Percentiles rank a stretch among this genome's conserved stretches.
Evolutionary conservation across 2,113 vertebrate species (phyloP).

Genomic region (Megaceryle maxima): DNA sequence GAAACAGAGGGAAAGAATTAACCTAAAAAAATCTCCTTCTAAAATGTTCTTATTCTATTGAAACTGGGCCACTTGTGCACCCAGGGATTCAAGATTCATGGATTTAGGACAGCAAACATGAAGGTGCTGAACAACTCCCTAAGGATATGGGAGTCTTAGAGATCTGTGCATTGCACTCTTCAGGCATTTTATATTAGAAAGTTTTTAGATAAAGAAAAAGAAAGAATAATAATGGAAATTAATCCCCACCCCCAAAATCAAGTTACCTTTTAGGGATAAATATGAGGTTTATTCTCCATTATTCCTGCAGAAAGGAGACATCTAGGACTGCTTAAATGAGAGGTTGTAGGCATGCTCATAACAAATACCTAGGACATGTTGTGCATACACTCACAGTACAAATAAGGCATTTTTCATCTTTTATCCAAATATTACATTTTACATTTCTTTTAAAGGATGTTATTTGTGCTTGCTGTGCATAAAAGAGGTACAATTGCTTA

Average conservation of each 20-base stretch:
- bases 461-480: not conserved
- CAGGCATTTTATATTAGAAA: not conserved
- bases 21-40: not conserved
- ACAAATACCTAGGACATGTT: not conserved
- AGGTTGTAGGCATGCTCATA: not conserved
- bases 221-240: not conserved
- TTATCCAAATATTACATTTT: not conserved
- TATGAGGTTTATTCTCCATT: not conserved
- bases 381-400: not conserved
- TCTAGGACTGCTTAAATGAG: not conserved
- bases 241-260: not conserved
- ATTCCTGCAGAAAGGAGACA: not conserved
- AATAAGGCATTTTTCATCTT: not conserved
- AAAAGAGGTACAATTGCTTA: not conserved
- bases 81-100: constrained; percentile 48
- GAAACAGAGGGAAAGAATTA: constrained; percentile 8
- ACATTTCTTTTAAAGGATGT: not conserved
- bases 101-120: constrained; percentile 57
- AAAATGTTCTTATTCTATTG: not conserved
- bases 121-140: constrained; percentile 35
- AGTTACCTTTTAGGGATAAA: constrained; percentile 5
- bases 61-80: constrained; percentile 41
- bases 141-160: not conserved
- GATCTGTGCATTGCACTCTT: constrained; percentile 11
- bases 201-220: not conserved